Evolutionary conservation across 2,888 invertebrate genomes (phyloP).

Genomic region (Drosophila neutralis): DNA sequence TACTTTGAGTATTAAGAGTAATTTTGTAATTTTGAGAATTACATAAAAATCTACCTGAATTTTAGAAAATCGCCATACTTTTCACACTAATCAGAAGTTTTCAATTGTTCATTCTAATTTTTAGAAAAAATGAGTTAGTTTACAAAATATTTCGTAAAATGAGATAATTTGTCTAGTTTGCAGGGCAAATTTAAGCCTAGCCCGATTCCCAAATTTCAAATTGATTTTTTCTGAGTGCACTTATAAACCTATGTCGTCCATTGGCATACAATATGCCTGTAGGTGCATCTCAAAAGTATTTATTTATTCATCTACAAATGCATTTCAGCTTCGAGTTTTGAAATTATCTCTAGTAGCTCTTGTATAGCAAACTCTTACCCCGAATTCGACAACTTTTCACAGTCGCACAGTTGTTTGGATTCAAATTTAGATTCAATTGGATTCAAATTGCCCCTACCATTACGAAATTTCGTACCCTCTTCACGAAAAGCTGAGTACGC

Average conservation of each 20-base stretch:
- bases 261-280: neutral
- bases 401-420: too few species aligned
- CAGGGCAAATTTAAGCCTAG: neutral
- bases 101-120: neutral
- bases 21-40: too few species aligned
- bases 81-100: neutral
- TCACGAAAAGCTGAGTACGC: neutral
- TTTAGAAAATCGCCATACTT: neutral
- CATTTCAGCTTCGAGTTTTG: neutral
- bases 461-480: neutral
- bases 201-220: too few species aligned
- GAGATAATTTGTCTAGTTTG: too few species aligned
- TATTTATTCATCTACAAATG: neutral
- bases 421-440: neutral
- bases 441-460: neutral
- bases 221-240: neutral
- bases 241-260: neutral
- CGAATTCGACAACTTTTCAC: neutral
- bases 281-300: neutral
- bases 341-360: neutral
- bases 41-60: neutral
- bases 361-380: neutral
- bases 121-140: neutral
- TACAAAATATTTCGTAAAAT: too few species aligned
- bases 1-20: too few species aligned